Base-by-base conservation (phyloP, 2,888 invertebrate species). In the Synanthedon formicaeformis region DNA sequence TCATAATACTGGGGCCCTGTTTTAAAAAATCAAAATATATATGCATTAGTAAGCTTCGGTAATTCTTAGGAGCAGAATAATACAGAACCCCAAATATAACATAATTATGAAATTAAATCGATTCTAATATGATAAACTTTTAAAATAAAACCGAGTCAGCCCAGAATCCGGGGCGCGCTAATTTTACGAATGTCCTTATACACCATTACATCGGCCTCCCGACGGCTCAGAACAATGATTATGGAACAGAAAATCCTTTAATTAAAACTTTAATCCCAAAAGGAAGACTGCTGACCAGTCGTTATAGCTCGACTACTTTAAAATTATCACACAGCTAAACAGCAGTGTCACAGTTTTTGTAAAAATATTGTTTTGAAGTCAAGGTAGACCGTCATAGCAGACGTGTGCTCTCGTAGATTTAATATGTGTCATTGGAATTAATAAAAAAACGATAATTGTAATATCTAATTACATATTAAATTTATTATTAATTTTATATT, bases 231-330 rank as follows among this genome's bases (percentile, higher is more conserved):
- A 66, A 69, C 69, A 71, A 68, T 72, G 74, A 75, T 73, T 71
- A 76, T 72, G 62, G 67, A 67, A 67, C 70, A 69, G 71, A 62
- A 73, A 75, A 78, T 78, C 77, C 75, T 69, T 71, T 76, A 79
- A 79, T 81, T 80, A 80, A 77, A 81, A 81, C 71, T 80, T 79
- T 73, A 72, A 75, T 74, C 73, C 73, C 65, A 57, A 61, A 34
- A 70, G 68, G 72, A 71, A 66, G 63, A 62, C 55, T 56, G 54
- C 57, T 69, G 70, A 62, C 69, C 70, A 64, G 61, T 58, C 57
- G 49, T 54, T 66, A 52, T 70, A 65, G 59, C 41, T 5, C 13
- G 58, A 59, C 65, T 27, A 57, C 60, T 63, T 54, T 48, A 50
- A 16, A 40, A 45, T 10, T 10, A 11, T 41, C 12, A 6, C 12